Evolutionary conservation across 2,113 vertebrate genomes (phyloP), one percentile per base, ranked within the genome.

Genomic region (Epinephelus cyanopodus): DNA sequence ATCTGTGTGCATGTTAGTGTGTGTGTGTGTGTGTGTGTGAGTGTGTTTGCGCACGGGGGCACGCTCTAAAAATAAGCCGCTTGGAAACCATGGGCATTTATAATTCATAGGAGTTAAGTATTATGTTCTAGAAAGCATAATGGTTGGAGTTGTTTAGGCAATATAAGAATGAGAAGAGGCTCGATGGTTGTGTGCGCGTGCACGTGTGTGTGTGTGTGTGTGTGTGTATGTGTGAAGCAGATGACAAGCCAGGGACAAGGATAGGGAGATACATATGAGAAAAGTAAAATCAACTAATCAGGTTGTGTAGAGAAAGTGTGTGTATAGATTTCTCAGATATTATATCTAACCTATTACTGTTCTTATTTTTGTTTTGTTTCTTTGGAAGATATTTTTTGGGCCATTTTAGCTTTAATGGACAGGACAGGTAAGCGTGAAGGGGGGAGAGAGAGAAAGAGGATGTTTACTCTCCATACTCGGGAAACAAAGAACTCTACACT

Each of bases 81-180:
- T 45, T 81, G 61, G 77, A 90, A 88, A 92, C 83, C 71, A 88
- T 71, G 48, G 45, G 65, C 81, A 91, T 93, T 77, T 91, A 92
- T 92, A 85, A 93, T 92, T 92, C 67, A 92, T 86, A 72, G 64
- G 64, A 66, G 78, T 72, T 57, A 84, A 92, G 89, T 92, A 91
- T 93, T 90, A 83, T 84, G 85, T 84, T 93, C 88, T 72, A 77
- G 66, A 90, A 87, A 89, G 61, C 53, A 71, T 82, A 74, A 85
- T 78, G 84, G 80, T 33, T 17, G 25, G 25, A 72, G 37, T 58
- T 73, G 70, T 84, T 71, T 60, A 50, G 68, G 78, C 47, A 37
- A 63, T 47, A 60, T 19, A 53, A 65, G 66, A 67, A 74, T 13
- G 15, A 81, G 53, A 62, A 39, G 52, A 70, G 69, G 57, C 21